Evolutionary conservation across 2,113 vertebrate species (phyloP).

Genomic region (Cnemophilus loriae): DNA sequence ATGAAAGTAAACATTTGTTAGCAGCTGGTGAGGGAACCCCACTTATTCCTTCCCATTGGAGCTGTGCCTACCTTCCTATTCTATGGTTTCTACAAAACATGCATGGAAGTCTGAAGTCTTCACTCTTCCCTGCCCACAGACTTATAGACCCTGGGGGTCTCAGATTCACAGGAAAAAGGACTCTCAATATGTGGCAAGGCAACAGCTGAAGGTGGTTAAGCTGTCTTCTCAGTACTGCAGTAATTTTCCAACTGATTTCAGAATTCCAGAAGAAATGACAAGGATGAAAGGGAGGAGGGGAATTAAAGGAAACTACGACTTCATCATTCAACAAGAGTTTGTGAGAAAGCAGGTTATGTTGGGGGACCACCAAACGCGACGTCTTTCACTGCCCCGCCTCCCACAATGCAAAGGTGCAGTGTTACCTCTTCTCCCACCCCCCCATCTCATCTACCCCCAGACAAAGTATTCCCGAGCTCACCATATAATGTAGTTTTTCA

Average conservation of each 20-base stretch:
- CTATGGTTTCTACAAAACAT: not conserved
- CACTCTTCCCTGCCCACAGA: not conserved
- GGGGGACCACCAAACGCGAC: conserved; percentile 83
- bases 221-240: conserved; percentile 49
- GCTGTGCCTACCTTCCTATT: not conserved
- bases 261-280: conserved; percentile 51
- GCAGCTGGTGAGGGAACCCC: not conserved
- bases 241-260: conserved; percentile 67
- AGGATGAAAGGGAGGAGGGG: conserved; percentile 37
- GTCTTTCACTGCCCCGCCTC: conserved; percentile 78
- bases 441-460: conserved; percentile 73
- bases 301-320: conserved; percentile 19
- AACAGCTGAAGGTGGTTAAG: conserved; percentile 82
- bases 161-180: conserved; percentile 64
- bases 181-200: conserved; percentile 66
- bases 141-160: not conserved
- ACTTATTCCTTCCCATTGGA: not conserved
- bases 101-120: not conserved
- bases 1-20: not conserved
- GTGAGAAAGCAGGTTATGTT: conserved; percentile 63
- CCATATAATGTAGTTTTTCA: conserved; percentile 90
- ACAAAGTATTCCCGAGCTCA: conserved; percentile 75
- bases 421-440: conserved; percentile 80
- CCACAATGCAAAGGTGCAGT: conserved; percentile 77
- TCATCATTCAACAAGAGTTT: conserved; percentile 75